Evolutionary conservation across 2,888 invertebrate genomes (phyloP).

Genomic region (Pristionchus arcanus): DNA sequence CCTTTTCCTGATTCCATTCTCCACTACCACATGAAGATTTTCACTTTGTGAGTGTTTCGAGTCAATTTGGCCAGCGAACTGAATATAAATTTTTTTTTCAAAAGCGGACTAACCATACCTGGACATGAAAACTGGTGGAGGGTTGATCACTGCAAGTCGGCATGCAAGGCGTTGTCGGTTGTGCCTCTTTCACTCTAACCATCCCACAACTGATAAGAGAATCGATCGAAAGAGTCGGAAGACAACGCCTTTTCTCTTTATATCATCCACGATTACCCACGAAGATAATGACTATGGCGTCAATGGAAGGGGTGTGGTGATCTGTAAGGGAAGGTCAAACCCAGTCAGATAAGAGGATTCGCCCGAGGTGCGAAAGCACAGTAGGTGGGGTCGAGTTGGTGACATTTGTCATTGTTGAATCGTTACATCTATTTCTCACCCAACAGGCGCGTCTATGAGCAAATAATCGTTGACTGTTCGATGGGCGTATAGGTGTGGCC

Average conservation of each 20-base stretch:
- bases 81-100: neutral
- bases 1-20: constrained; percentile 35
- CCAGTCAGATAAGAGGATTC: neutral
- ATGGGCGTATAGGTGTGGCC: neutral
- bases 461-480: neutral
- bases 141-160: neutral
- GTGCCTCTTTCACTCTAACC: constrained; percentile 7
- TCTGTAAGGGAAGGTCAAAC: neutral
- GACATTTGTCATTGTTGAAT: constrained; percentile 6
- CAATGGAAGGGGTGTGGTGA: neutral
- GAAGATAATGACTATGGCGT: constrained; percentile 20
- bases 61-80: constrained; percentile 49
- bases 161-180: neutral
- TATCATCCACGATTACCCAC: neutral
- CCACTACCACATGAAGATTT: neutral
- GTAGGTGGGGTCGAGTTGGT: neutral
- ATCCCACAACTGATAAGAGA: constrained; percentile 20
- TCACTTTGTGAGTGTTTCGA: neutral
- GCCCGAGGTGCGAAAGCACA: constrained; percentile 26
- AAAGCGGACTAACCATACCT: neutral
- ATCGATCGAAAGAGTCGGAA: constrained; percentile 9
- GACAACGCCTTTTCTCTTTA: neutral
- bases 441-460: neutral
- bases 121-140: constrained; percentile 28
- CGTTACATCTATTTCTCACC: neutral